Conservation (phyloP, 2,113 vertebrate species). For the Nerophis ophidion region DNA sequence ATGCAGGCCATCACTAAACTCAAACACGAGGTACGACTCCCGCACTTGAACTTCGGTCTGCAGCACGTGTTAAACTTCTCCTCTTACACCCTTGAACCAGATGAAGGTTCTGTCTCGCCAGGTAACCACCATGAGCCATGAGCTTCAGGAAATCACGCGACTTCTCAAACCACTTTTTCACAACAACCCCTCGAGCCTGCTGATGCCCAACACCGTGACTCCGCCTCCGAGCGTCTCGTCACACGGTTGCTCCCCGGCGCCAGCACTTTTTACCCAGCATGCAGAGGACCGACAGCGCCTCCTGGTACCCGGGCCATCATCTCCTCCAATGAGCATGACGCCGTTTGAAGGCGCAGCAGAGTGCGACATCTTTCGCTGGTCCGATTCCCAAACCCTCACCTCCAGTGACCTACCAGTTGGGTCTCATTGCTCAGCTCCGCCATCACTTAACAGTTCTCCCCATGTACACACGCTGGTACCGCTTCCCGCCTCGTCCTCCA, state of each 20-base stretch:
- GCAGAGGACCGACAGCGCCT: slow-evolving; percentile 10
- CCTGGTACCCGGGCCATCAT: background rate
- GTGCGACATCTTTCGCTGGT: slow-evolving; percentile 14
- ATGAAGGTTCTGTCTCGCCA: slow-evolving; percentile 73
- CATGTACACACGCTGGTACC: slow-evolving; percentile 21
- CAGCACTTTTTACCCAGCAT: slow-evolving; percentile 18
- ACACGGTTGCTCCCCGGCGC: slow-evolving; percentile 44
- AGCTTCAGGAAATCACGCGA: slow-evolving; percentile 75
- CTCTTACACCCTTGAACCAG: slow-evolving; percentile 36
- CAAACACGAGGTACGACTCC: slow-evolving; percentile 69
- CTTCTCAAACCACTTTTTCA: slow-evolving; percentile 70
- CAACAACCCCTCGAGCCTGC: slow-evolving; percentile 47
- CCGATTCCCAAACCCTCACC: slow-evolving; percentile 22
- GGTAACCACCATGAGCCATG: slow-evolving; percentile 71
- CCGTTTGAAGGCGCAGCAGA: slow-evolving; percentile 8
- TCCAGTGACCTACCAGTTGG: slow-evolving; percentile 10
- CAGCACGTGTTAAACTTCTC: background rate
- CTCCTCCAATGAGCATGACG: slow-evolving; percentile 1
- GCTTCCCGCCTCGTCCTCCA: slow-evolving; percentile 28
- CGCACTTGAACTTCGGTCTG: background rate
- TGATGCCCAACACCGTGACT: slow-evolving; percentile 45
- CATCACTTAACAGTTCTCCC: slow-evolving; percentile 61
- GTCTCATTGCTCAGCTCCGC: slow-evolving; percentile 53
- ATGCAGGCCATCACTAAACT: slow-evolving; percentile 69
- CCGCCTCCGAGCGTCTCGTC: slow-evolving; percentile 53